Percentiles rank a stretch among this genome's conserved stretches.
phyloP scores from a whole-genome alignment of 1,140 invertebrate species.

The Harlomillsia oculata region DNA sequence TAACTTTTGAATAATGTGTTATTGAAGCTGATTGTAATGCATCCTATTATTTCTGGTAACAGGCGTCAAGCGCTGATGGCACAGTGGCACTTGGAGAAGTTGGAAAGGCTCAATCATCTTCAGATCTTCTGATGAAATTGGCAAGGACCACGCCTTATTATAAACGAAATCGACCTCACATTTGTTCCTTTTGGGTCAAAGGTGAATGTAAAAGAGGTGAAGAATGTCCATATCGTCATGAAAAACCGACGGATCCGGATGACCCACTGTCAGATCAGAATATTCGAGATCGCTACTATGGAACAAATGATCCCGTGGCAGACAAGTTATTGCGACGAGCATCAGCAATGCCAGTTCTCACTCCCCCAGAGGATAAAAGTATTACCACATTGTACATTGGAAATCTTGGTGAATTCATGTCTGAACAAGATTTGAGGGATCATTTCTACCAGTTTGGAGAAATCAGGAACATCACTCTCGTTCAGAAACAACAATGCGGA shows the following conservation, averaged over 20 bases:
- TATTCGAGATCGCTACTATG: conserved; percentile 97
- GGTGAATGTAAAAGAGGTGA: conserved; percentile 98
- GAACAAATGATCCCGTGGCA: conserved; percentile 96
- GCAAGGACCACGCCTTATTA: conserved; percentile 97
- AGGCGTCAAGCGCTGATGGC: conserved; percentile 45
- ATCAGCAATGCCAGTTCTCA: conserved; percentile 85
- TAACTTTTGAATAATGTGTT: neutral
- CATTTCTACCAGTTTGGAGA: conserved; percentile 99
- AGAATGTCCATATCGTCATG: conserved; percentile 98
- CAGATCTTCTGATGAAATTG: conserved; percentile 83
- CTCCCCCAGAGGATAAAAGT: conserved; percentile 87
- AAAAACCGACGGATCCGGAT: conserved; percentile 98
- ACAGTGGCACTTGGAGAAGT: conserved; percentile 44
- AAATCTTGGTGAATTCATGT: conserved; percentile 77
- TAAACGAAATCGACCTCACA: conserved; percentile 95
- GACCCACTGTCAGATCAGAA: conserved; percentile 98
- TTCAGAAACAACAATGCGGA: conserved; percentile 88
- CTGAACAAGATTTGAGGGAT: conserved; percentile 81
- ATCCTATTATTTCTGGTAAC: conserved; percentile 13
- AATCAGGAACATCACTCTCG: conserved; percentile 83
- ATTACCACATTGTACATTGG: conserved; percentile 96
- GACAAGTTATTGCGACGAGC: conserved; percentile 91
- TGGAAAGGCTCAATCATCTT: conserved; percentile 46
- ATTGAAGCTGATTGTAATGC: neutral
- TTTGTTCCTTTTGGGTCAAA: conserved; percentile 99